Base-by-base conservation (phyloP, 2,797 vertebrate species). In the Acipenser oxyrinchus region DNA sequence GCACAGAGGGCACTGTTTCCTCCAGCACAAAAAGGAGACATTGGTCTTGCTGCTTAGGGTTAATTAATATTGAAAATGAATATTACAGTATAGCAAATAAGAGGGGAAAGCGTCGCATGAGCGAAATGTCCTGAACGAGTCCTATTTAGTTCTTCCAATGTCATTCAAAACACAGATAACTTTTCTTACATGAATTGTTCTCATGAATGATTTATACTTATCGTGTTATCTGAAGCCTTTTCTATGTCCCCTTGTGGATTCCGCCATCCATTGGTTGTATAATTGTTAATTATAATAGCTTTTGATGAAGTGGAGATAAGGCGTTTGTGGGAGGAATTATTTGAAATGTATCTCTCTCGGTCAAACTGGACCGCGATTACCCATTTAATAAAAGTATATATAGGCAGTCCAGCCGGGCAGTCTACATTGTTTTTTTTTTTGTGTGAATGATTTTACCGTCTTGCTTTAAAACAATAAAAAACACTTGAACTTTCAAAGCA, bases 231-330 rank as follows among this genome's bases (percentile, higher is more conserved):
- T 87, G 88, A 89, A 86, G 84, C 86, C 83, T 83, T 89, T 85
- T 83, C 79, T 59, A 69, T 74, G 82, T 86, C 83, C 87, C 86
- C 83, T 81, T 81, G 86, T 86, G 88, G 79, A 83, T 88, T 89
- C 79, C 83, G 77, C 80, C 86, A 85, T 87, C 85, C 86, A 83
- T 88, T 82, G 79, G 84, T 87, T 85, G 85, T 87, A 87, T 89
- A 90, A 90, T 89, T 91, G 88, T 90, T 90, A 89, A 91, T 91
- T 90, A 89, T 89, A 89, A 90, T 89, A 87, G 86, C 80, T 86
- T 89, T 82, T 86, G 89, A 91, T 90, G 83, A 82, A 0, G 71
- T 79, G 71, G 74, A 85, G 86, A 91, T 89, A 89, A 78, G 79
- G 73, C 68, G 57, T 83, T 52, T 73, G 81, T 77, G 74, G 84